Conservation (phyloP, 2,888 invertebrate genomes). For the Epirrhoe tristata region DNA sequence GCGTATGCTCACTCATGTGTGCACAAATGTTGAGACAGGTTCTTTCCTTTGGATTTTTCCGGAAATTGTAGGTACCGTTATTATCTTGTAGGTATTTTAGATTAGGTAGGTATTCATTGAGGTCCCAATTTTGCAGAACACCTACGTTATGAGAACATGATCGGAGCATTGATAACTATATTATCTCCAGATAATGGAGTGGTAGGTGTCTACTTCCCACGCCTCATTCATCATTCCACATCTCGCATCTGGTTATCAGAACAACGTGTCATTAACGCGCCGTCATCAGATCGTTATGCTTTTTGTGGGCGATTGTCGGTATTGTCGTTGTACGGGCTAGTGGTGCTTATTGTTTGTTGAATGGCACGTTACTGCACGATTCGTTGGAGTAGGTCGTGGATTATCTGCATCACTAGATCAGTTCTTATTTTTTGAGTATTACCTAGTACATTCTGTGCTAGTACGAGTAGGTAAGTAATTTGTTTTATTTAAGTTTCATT, state of each 20-base stretch:
- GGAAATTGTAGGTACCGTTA: constrained; percentile 8
- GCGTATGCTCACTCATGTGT: constrained; percentile 47
- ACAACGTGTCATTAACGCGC: constrained; percentile 29
- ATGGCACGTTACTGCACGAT: background rate
- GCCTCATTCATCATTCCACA: constrained; percentile 20
- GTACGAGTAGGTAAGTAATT: no score
- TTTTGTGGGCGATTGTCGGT: constrained; percentile 25
- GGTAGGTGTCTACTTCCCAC: constrained; percentile 19
- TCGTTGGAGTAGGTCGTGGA: constrained; percentile 10
- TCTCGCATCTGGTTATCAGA: constrained; percentile 26
- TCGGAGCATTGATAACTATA: background rate
- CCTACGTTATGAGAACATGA: background rate
- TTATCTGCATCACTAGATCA: constrained; percentile 1
- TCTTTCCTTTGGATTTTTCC: constrained; percentile 23
- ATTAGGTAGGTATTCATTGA: background rate
- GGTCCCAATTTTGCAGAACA: background rate
- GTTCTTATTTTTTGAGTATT: background rate
- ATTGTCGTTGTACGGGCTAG: constrained; percentile 20
- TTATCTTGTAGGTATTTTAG: background rate
- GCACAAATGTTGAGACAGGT: constrained; percentile 36
- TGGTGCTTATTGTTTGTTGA: constrained; percentile 2
- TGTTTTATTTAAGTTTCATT: background rate
- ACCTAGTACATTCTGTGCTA: no score
- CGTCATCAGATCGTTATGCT: constrained; percentile 22
- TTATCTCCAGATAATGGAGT: background rate